These are phyloP conservation scores for Saccopteryx bilineata DNA, from an alignment of 2,113 vertebrate genomes.

Conservation along the genomic window DNA sequence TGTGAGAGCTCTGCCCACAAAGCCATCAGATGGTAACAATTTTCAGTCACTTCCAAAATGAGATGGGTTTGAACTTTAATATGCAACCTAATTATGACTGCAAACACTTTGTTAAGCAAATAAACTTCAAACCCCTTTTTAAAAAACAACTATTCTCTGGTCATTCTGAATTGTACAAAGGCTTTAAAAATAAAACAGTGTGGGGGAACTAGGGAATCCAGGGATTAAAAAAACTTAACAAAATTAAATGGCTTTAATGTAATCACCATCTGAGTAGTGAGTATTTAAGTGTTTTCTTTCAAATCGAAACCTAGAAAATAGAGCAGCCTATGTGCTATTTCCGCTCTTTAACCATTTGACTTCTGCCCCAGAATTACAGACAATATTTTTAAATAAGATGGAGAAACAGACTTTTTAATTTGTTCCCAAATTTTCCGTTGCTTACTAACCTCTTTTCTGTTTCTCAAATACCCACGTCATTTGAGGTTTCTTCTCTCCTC, in stretches of 20 bases:
- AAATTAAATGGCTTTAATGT: constrained; percentile 71
- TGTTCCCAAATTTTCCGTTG: constrained; percentile 18
- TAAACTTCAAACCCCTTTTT: constrained; percentile 88
- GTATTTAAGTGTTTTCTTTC: constrained; percentile 58
- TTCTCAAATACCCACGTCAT: constrained; percentile 8
- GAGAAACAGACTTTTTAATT: not conserved
- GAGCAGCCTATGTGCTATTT: not conserved
- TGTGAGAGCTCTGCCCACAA: constrained; percentile 87
- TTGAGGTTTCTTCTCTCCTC: not conserved
- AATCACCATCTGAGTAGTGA: not conserved
- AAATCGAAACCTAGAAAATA: constrained; percentile 43
- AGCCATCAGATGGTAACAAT: constrained; percentile 92
- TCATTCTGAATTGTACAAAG: constrained; percentile 82
- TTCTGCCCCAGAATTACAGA: constrained; percentile 1
- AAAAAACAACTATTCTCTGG: constrained; percentile 83
- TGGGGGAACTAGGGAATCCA: constrained; percentile 67
- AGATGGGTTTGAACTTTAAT: constrained; percentile 92
- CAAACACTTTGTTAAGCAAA: constrained; percentile 91
- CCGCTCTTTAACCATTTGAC: not conserved
- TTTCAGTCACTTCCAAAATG: constrained; percentile 91
- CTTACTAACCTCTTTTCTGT: constrained; percentile 15
- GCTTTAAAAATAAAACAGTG: constrained; percentile 88
- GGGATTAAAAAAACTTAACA: constrained; percentile 26
- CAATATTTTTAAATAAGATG: constrained; percentile 37
- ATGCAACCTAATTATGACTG: constrained; percentile 89